phyloP scores from a whole-genome alignment of 1,140 invertebrate genomes.

The Meloidogyne hapla region DNA sequence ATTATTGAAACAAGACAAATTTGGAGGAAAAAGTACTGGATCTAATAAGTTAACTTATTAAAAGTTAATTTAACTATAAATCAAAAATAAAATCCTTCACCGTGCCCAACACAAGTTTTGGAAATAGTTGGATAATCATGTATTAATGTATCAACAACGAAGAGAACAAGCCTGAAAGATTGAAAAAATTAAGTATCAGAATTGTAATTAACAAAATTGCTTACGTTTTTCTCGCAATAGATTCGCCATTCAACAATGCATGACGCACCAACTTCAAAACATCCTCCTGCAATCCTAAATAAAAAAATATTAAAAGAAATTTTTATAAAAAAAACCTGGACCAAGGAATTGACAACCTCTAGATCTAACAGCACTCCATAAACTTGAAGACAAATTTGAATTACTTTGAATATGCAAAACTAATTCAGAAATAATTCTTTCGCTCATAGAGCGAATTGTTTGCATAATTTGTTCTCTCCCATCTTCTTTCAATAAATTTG shows the following conservation, averaged over 20 bases:
- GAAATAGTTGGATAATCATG: slow-evolving; percentile 94
- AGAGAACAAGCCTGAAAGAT: slow-evolving; percentile 78
- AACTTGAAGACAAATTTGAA: slow-evolving; percentile 83
- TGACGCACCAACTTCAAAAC: slow-evolving; percentile 88
- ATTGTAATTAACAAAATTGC: too few species aligned
- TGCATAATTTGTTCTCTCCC: slow-evolving; percentile 68
- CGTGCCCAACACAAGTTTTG: slow-evolving; percentile 94
- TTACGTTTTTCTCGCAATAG: slow-evolving; percentile 87
- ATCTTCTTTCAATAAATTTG: slow-evolving; percentile 66
- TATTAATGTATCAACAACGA: slow-evolving; percentile 91
- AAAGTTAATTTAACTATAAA: too few species aligned
- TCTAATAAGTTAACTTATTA: too few species aligned
- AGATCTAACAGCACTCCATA: slow-evolving; percentile 93
- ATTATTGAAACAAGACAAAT: too few species aligned
- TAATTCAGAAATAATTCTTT: slow-evolving; percentile 88
- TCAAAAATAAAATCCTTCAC: background rate
- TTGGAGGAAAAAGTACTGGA: too few species aligned
- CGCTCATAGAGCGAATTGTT: slow-evolving; percentile 83
- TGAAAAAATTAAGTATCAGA: background rate
- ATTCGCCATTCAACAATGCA: slow-evolving; percentile 90
- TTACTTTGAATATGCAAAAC: slow-evolving; percentile 90
- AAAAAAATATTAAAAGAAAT: slow-evolving; percentile 11
- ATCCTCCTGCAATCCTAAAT: slow-evolving; percentile 84
- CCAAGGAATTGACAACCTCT: slow-evolving; percentile 97
- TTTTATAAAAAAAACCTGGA: slow-evolving; percentile 70